Percentiles rank a stretch among this genome's conserved stretches.
These are phyloP conservation scores for Microchirus variegatus DNA, from an alignment of 2,797 vertebrate genomes.

Conservation along the genomic window DNA sequence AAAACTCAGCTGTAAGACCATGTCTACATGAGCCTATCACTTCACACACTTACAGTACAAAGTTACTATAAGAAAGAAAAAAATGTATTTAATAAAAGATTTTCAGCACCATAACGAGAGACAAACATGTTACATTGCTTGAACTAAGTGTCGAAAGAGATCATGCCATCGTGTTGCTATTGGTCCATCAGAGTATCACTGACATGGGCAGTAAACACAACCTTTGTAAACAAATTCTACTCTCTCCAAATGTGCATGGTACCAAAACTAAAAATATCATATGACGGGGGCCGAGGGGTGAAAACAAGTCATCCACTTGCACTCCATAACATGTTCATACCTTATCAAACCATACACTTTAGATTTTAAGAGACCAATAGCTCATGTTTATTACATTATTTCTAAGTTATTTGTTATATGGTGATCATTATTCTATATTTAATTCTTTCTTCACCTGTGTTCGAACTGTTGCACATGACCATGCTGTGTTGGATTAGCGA, in stretches of 20 bases:
- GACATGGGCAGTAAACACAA: neutral
- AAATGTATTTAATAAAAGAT: no score
- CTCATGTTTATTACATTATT: neutral
- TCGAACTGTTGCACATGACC: no score
- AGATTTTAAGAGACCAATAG: neutral
- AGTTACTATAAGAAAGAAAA: no score
- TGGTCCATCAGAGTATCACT: constrained; percentile 5
- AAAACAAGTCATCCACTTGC: constrained; percentile 3
- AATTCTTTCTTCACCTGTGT: neutral
- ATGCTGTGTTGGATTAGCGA: no score
- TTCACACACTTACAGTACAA: no score
- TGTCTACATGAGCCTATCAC: no score
- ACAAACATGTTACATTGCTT: neutral
- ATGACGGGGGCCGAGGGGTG: constrained; percentile 1
- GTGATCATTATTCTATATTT: neutral
- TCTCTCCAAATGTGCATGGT: constrained; percentile 2
- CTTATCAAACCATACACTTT: neutral
- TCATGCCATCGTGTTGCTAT: neutral
- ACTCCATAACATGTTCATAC: neutral
- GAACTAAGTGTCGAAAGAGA: neutral
- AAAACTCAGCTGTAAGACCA: no score
- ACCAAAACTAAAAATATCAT: constrained; percentile 6
- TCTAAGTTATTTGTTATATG: neutral
- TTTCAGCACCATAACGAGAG: no score
- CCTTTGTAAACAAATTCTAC: neutral